A percentile compares a stretch with the other conserved stretches of the same genome.
phyloP scores from a whole-genome alignment of 2,113 vertebrate species.

The Otolemur garnettii region DNA sequence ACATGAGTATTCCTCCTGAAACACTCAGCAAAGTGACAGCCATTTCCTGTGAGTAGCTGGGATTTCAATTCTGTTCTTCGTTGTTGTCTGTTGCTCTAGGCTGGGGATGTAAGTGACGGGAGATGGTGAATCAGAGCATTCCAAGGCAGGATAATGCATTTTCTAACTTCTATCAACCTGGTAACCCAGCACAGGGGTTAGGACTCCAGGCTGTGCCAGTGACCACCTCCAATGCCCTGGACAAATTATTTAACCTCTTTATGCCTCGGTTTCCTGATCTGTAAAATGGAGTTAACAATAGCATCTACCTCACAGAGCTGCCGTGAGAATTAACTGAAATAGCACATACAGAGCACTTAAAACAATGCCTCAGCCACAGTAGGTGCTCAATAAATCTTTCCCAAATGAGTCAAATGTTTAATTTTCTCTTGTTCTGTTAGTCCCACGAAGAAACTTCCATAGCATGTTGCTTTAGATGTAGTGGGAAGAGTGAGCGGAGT shows the following conservation, averaged over 20 bases:
- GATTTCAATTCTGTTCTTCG: slow-evolving; percentile 11
- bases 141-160: not conserved
- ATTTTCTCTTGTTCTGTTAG: slow-evolving; percentile 22
- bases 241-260: not conserved
- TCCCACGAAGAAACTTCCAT: not conserved
- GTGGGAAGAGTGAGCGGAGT: not conserved
- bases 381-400: slow-evolving; percentile 22
- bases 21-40: slow-evolving; percentile 4
- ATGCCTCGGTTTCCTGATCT: not conserved
- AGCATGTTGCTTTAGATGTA: not conserved
- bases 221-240: not conserved
- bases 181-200: not conserved
- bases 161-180: not conserved
- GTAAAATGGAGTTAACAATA: slow-evolving; percentile 18
- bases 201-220: not conserved
- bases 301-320: not conserved
- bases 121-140: slow-evolving; percentile 1
- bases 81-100: not conserved
- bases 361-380: slow-evolving; percentile 28
- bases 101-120: not conserved
- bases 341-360: not conserved
- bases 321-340: slow-evolving; percentile 24
- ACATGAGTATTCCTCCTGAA: not conserved
- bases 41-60: not conserved
- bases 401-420: slow-evolving; percentile 8